These are phyloP conservation scores for Automeris io DNA, from an alignment of 2,888 invertebrate species.

Conservation along the genomic window DNA sequence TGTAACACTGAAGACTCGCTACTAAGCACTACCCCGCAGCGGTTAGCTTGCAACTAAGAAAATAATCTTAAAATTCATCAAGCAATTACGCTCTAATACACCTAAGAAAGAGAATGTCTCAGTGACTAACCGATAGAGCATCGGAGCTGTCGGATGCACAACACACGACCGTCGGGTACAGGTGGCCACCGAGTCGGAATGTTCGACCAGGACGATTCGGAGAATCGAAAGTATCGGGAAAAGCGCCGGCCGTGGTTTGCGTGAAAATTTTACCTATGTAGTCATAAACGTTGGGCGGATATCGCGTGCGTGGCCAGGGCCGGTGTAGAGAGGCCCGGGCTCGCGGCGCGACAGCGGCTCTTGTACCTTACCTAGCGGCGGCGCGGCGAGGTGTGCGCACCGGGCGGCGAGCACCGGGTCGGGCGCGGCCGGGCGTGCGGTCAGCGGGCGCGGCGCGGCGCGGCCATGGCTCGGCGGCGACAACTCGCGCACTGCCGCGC, in stretches of 20 bases:
- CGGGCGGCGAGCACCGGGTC: conserved; percentile 21
- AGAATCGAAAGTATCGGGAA: conserved; percentile 25
- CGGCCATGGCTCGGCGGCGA: conserved; percentile 62
- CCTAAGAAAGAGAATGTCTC: conserved; percentile 17
- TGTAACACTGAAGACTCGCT: conserved; percentile 35
- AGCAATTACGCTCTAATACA: conserved; percentile 10
- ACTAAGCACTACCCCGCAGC: conserved; percentile 23
- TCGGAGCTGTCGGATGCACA: conserved; percentile 69
- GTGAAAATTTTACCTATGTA: conserved; percentile 54
- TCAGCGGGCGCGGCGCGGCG: conserved; percentile 50
- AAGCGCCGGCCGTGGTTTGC: conserved; percentile 37
- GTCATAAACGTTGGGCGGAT: conserved; percentile 41
- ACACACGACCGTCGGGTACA: conserved; percentile 56
- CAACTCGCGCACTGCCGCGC: conserved; percentile 61
- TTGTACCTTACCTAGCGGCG: conserved; percentile 49
- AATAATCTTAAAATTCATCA: conserved; percentile 7
- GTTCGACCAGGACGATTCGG: conserved; percentile 32
- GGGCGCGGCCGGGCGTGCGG: conserved; percentile 25
- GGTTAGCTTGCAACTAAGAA: conserved; percentile 4
- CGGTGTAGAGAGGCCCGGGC: conserved; percentile 21
- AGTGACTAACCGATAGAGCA: conserved; percentile 66
- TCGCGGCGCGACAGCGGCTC: conserved; percentile 19
- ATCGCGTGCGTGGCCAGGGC: conserved; percentile 26
- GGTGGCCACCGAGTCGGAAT: conserved; percentile 36
- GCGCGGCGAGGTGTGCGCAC: conserved; percentile 29